Evolutionary conservation across 1,140 invertebrate species (phyloP), one percentile per base, ranked within the genome.

Genomic region (Trachelipus rathkii): DNA sequence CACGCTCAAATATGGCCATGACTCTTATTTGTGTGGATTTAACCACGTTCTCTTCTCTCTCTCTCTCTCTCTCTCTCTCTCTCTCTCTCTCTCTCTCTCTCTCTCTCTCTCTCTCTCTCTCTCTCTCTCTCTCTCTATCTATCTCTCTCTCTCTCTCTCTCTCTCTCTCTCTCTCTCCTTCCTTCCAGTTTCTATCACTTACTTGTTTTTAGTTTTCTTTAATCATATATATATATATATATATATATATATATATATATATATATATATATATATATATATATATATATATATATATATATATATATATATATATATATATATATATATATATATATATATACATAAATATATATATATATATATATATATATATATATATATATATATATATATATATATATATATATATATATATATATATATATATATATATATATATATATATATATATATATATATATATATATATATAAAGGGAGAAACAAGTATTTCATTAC

Each of bases 31-130:
- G 53, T 33, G 53, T n/a, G 19, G 53, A 60, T n/a, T 60, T 21
- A 60, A 21, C 53, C 53, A 60, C 53, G 19, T 60, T 60, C 53
- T 60, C 53, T 60, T 60, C 53, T 60, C 53, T 21, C 53, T 21
- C 53, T 60, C 53, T 60, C 53, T 60, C 53, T 60, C 53, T 60
- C 53, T 60, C 53, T 60, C 53, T 60, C 53, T 60, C 53, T 60
- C 53, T 60, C 53, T 60, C 53, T 60, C 53, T 60, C 53, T 60
- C 53, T 60, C 53, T 60, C 19, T 21, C 19, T 21, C 19, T 21
- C 19, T 21, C 19, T 21, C 19, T 60, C 53, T 60, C 53, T 60
- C 53, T 60, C 53, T 60, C 53, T 60, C 53, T 60, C 53, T 60
- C 53, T 60, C 53, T 60, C 53, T 60, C 53, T 60, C 53, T 60